Percentiles rank a stretch among this genome's conserved stretches.
Evolutionary conservation across 2,113 vertebrate genomes (phyloP).

Genomic region (Trochalopteron elliotii): DNA sequence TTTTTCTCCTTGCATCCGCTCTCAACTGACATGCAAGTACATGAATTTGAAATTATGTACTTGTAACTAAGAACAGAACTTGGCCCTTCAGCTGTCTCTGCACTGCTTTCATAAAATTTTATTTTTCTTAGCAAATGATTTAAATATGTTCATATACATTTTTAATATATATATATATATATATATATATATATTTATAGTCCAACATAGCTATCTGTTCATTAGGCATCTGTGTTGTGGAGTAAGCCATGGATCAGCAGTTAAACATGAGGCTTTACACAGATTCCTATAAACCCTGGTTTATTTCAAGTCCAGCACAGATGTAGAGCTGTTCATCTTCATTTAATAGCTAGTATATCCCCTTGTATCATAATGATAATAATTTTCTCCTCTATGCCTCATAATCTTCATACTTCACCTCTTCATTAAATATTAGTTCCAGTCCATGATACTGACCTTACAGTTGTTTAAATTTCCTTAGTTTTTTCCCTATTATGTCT

Average conservation of each 20-base stretch:
- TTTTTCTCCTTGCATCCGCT: not conserved
- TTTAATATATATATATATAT: not conserved
- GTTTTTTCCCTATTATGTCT: not conserved
- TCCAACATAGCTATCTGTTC: constrained; percentile 11
- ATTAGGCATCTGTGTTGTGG: constrained; percentile 2
- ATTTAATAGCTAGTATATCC: not conserved
- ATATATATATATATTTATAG: not conserved
- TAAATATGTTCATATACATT: not conserved
- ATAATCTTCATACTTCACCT: not conserved
- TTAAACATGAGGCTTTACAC: constrained; percentile 31
- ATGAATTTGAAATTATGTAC: constrained; percentile 11
- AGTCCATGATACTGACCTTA: not conserved
- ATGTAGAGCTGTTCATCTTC: constrained; percentile 16
- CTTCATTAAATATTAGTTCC: constrained; percentile 1
- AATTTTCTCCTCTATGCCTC: not conserved
- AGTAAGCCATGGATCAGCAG: not conserved
- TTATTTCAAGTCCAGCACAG: constrained; percentile 25
- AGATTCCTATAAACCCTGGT: not conserved
- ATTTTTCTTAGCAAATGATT: constrained; percentile 40
- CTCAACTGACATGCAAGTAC: not conserved
- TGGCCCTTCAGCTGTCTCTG: not conserved
- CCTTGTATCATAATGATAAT: constrained; percentile 15
- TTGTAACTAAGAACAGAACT: constrained; percentile 23
- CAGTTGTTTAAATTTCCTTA: not conserved
- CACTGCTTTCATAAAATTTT: constrained; percentile 14